A percentile compares a stretch with the other conserved stretches of the same genome.
These are phyloP conservation scores for Sylvilagus floridanus DNA, from an alignment of 2,797 vertebrate species.

Conservation along the genomic window DNA sequence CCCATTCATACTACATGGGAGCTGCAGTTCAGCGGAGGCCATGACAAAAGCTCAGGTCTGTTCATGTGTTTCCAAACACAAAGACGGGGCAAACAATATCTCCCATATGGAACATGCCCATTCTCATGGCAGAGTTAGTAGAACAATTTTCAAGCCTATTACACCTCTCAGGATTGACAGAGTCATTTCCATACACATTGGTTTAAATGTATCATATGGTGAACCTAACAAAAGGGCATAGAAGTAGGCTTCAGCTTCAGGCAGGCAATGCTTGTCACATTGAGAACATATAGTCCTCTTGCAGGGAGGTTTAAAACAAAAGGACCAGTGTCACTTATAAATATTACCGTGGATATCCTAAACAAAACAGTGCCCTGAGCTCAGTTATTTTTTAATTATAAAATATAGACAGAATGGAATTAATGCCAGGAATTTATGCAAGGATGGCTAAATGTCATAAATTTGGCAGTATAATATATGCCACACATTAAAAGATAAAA, in stretches of 20 bases:
- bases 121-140: background rate
- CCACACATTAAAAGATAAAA: constrained; percentile 50
- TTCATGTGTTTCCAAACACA: background rate
- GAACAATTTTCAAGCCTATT: background rate
- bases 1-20: background rate
- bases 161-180: background rate
- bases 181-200: background rate
- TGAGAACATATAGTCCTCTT: background rate
- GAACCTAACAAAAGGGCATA: background rate
- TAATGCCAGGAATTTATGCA: constrained; percentile 26
- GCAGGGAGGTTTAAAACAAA: constrained; percentile 17
- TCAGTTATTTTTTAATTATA: constrained; percentile 38
- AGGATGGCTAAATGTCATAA: constrained; percentile 44
- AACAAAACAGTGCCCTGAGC: background rate
- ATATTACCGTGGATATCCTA: constrained; percentile 52
- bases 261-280: background rate
- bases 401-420: constrained; percentile 1
- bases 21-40: background rate
- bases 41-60: background rate
- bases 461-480: background rate
- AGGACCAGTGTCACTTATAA: constrained; percentile 46
- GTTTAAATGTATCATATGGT: background rate
- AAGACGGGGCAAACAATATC: background rate
- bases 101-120: background rate
- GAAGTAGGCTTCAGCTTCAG: background rate